These are phyloP conservation scores for Ennomos erosarius DNA, from an alignment of 2,888 invertebrate species.

Conservation along the genomic window DNA sequence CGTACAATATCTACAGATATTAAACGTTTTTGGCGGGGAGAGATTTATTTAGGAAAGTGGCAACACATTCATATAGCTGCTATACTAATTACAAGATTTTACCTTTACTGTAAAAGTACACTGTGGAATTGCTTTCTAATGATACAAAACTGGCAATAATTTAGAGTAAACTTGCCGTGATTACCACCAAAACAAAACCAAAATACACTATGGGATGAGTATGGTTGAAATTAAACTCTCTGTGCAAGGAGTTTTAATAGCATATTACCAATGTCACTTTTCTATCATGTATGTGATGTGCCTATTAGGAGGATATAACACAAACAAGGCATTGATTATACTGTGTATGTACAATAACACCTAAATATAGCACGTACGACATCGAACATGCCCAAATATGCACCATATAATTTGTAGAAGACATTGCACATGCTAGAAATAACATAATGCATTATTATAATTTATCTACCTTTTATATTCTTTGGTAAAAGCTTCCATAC, in stretches of 20 bases:
- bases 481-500: slow-evolving; percentile 1
- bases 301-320: not conserved
- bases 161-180: slow-evolving; percentile 11
- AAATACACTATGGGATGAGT: not conserved
- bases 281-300: too few relatives aligned
- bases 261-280: too few relatives aligned
- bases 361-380: slow-evolving; percentile 17
- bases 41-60: not conserved
- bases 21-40: too few relatives aligned
- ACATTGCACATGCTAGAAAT: slow-evolving; percentile 18
- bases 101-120: slow-evolving; percentile 4
- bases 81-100: too few relatives aligned
- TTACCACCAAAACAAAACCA: slow-evolving; percentile 3
- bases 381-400: slow-evolving; percentile 29
- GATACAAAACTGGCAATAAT: slow-evolving; percentile 6
- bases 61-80: not conserved
- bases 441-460: not conserved
- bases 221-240: not conserved
- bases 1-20: too few relatives aligned
- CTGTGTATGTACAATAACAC: slow-evolving; percentile 6
- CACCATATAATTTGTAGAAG: not conserved
- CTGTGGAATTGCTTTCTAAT: slow-evolving; percentile 7
- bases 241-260: too few relatives aligned
- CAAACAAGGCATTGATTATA: slow-evolving; percentile 11
- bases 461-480: not conserved